Percentiles rank a stretch among this genome's conserved stretches.
phyloP scores from a whole-genome alignment of 2,888 invertebrate genomes.

The Diploptera punctata region DNA sequence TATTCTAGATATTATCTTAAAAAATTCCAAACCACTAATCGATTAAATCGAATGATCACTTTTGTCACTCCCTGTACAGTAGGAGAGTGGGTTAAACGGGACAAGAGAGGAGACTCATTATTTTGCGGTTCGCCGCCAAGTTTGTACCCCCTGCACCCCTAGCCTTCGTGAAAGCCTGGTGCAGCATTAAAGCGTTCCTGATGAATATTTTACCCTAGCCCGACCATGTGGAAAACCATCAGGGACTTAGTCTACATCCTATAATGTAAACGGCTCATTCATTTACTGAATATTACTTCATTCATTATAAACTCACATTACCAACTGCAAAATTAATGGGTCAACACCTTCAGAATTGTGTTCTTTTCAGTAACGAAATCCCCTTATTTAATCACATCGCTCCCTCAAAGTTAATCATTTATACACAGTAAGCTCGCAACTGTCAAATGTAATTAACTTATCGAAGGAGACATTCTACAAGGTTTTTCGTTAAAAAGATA shows the following conservation, averaged over 20 bases:
- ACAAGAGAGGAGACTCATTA: not conserved
- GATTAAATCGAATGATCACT: no score
- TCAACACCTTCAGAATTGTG: no score
- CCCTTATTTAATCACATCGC: no score
- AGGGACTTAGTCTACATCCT: not conserved
- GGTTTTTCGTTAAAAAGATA: no score
- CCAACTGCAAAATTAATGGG: not conserved
- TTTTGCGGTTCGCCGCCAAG: slow-evolving; percentile 12
- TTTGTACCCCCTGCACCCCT: not conserved
- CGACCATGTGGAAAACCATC: not conserved
- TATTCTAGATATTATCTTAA: no score
- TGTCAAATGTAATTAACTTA: no score
- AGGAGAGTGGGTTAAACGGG: not conserved
- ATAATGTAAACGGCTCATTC: slow-evolving; percentile 6
- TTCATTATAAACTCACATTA: not conserved
- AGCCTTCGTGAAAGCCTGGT: not conserved
- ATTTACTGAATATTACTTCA: slow-evolving; percentile 6
- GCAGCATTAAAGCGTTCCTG: not conserved
- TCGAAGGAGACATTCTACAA: no score
- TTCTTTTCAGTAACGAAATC: no score
- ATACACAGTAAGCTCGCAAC: no score
- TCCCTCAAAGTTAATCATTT: no score
- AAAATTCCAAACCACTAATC: no score
- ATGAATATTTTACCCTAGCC: not conserved
- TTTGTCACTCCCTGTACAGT: not conserved